phyloP scores from a whole-genome alignment of 2,888 invertebrate species.

The Agriopis aurantiaria region DNA sequence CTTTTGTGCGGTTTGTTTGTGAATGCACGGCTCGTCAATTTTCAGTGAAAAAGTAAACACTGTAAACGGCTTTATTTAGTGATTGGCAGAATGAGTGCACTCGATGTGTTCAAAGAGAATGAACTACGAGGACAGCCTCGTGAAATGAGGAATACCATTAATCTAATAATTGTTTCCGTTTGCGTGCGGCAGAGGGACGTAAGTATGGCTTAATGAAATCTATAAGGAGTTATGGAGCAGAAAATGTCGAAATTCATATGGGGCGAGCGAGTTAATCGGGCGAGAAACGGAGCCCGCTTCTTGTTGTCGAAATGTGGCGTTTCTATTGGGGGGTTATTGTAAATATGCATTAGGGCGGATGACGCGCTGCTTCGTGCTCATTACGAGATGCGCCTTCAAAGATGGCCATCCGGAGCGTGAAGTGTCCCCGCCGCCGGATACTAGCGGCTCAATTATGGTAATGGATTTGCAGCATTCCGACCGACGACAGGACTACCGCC shows the following conservation, averaged over 20 bases:
- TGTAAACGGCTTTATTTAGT: constrained; percentile 58
- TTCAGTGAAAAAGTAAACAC: constrained; percentile 57
- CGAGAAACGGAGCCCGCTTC: constrained; percentile 60
- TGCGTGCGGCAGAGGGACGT: constrained; percentile 23
- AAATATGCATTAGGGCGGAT: constrained; percentile 78
- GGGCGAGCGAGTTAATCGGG: constrained; percentile 61
- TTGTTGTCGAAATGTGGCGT: constrained; percentile 58
- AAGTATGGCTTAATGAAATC: constrained; percentile 46
- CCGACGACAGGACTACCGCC: constrained; percentile 66
- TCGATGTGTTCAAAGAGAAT: constrained; percentile 47
- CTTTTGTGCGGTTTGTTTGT: constrained; percentile 62
- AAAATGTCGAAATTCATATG: constrained; percentile 58
- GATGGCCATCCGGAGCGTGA: constrained; percentile 74
- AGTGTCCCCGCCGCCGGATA: constrained; percentile 69
- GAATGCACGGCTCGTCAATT: constrained; percentile 53
- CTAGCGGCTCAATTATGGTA: constrained; percentile 82
- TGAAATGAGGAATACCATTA: constrained; percentile 19
- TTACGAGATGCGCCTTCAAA: constrained; percentile 79
- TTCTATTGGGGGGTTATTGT: constrained; percentile 64
- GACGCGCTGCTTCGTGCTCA: constrained; percentile 69
- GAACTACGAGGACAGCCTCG: constrained; percentile 4
- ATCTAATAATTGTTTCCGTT: constrained; percentile 28
- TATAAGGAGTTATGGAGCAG: constrained; percentile 57
- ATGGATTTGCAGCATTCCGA: constrained; percentile 74
- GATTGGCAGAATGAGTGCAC: constrained; percentile 53